Percentiles rank a stretch among this genome's conserved stretches.
Conservation (phyloP, 2,797 vertebrate species). For the Pempheris klunzingeri region DNA sequence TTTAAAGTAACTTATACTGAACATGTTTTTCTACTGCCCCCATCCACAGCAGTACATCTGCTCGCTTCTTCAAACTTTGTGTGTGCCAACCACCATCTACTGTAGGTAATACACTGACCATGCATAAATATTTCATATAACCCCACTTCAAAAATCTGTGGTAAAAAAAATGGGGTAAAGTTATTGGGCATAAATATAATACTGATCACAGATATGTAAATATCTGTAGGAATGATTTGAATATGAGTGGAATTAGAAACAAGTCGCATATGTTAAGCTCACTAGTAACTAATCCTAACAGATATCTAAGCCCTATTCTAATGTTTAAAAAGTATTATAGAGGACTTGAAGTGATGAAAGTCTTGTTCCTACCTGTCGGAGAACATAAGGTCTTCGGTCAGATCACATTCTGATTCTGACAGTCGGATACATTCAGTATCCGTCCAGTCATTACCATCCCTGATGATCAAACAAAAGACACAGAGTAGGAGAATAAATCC, state of each 20-base stretch:
- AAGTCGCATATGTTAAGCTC: too few relatives aligned
- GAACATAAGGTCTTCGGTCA: slow-evolving; percentile 79
- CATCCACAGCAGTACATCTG: too few relatives aligned
- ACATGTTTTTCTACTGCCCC: too few relatives aligned
- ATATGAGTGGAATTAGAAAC: background rate
- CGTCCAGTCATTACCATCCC: slow-evolving; percentile 64
- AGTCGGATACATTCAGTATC: slow-evolving; percentile 78
- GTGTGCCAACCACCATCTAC: too few relatives aligned
- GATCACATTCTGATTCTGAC: slow-evolving; percentile 86
- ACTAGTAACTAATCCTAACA: background rate
- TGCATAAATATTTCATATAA: too few relatives aligned
- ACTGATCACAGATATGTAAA: background rate
- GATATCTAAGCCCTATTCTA: background rate
- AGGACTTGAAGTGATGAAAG: background rate
- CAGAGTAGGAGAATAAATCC: background rate
- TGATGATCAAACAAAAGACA: slow-evolving; percentile 64
- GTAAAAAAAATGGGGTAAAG: too few relatives aligned
- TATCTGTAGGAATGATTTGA: background rate
- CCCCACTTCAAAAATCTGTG: too few relatives aligned
- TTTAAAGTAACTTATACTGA: too few relatives aligned
- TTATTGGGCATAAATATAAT: background rate
- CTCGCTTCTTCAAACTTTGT: too few relatives aligned
- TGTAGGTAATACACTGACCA: too few relatives aligned
- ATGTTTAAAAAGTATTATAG: background rate
- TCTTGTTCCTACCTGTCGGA: slow-evolving; percentile 49